Evolutionary conservation across 2,797 vertebrate species (phyloP).

Genomic region (Coilia nasus): DNA sequence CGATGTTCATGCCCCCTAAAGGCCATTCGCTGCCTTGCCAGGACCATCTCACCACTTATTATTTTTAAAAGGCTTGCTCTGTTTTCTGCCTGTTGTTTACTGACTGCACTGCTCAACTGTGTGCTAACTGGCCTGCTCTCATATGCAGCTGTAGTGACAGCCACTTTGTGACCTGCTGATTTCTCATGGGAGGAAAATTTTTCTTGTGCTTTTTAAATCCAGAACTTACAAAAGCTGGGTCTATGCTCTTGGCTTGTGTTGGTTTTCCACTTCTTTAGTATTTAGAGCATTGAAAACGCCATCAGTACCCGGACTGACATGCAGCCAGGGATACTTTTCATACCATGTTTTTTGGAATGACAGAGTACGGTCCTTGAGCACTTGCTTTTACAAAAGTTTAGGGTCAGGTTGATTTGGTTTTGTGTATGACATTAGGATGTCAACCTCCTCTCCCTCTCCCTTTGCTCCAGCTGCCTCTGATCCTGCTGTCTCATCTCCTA

Average conservation of each 20-base stretch:
- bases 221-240: neutral
- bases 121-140: slow-evolving; percentile 27
- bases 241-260: neutral
- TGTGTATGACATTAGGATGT: neutral
- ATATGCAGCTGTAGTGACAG: slow-evolving; percentile 30
- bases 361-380: neutral
- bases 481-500: too few relatives aligned
- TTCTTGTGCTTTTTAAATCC: slow-evolving; percentile 29
- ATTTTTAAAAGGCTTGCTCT: slow-evolving; percentile 29
- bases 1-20: slow-evolving; percentile 41
- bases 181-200: slow-evolving; percentile 17
- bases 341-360: slow-evolving; percentile 31
- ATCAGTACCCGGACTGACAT: slow-evolving; percentile 26
- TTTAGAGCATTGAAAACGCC: slow-evolving; percentile 15
- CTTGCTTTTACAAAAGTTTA: slow-evolving; percentile 32
- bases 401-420: slow-evolving; percentile 32
- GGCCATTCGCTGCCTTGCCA: slow-evolving; percentile 40
- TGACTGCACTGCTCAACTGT: slow-evolving; percentile 33
- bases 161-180: slow-evolving; percentile 34
- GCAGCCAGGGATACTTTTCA: slow-evolving; percentile 28
- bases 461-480: neutral
- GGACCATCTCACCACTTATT: slow-evolving; percentile 34
- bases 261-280: neutral
- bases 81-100: slow-evolving; percentile 27
- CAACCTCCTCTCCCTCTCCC: neutral